Evolutionary conservation across 2,113 vertebrate genomes (phyloP), one percentile per base, ranked within the genome.

Genomic region (Pristiophorus japonicus): DNA sequence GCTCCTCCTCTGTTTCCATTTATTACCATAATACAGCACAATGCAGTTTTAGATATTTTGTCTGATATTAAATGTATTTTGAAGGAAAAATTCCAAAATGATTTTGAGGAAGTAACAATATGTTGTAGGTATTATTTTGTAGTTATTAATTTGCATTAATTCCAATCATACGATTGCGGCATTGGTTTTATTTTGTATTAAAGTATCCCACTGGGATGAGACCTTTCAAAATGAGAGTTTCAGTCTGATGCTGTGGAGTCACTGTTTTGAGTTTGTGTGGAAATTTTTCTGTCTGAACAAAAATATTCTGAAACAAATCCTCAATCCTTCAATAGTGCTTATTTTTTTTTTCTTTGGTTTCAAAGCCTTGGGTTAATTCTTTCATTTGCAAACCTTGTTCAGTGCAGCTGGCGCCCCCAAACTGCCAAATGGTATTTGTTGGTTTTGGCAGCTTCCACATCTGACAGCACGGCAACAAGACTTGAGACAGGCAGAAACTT

Each of bases 381-480:
- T 94, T 67, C 92, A 87, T 70, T 95, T 51, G 30, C 94, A 95
- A 16, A 70, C 90, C 30, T 67, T 59, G 93, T 73, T 91, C 65
- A 95, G 42, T 95, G 65, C 62, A 55, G 47, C 65, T 70, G 65
- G 45, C 63, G 65, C 91, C 62, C 45, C 45, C 78, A 14, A 51
- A 55, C 75, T 85, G 73, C 95, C 55, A 92, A 90, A 78, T 88
- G 65, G 62, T 95, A 97, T 96, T 87, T 95, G 81, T 81, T 95
- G 24, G 81, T 95, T 95, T 88, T 84, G 73, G 47, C 62, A 92
- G 20, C 51, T 45, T 67, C 16, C 75, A 63, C 20, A n/a, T 95
- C 81, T 47, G 42, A 0, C 11, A 16, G 45, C 95, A 42, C 55
- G 30, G 91, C 67, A 66, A 95, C n/a, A 27, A 65, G 67, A 95